These are phyloP conservation scores for Silurus meridionalis DNA, from an alignment of 2,113 vertebrate genomes.

Conservation along the genomic window DNA sequence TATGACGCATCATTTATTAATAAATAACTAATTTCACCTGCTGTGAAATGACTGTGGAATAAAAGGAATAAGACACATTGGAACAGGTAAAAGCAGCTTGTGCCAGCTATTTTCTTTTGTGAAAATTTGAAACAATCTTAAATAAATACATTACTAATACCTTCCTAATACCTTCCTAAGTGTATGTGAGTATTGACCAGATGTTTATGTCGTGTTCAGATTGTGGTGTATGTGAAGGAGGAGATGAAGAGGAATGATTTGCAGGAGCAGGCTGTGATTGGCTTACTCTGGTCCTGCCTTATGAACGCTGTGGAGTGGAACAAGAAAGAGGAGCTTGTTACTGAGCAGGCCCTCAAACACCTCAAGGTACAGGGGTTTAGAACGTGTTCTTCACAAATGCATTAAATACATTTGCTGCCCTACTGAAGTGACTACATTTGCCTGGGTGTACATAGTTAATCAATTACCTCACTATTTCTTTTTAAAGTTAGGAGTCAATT, in stretches of 20 bases:
- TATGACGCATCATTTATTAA: not conserved
- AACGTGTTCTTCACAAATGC: not conserved
- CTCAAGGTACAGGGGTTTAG: slow-evolving; percentile 75
- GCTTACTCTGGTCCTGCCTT: slow-evolving; percentile 86
- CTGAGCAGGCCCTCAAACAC: slow-evolving; percentile 91
- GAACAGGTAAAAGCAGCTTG: not conserved
- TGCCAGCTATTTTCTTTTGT: not conserved
- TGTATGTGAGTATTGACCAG: not conserved
- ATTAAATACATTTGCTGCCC: not conserved
- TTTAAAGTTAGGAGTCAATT: not conserved
- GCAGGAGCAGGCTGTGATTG: slow-evolving; percentile 84
- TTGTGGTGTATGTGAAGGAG: slow-evolving; percentile 87
- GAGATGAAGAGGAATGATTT: slow-evolving; percentile 90
- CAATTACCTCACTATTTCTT: not conserved
- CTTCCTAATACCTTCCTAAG: not conserved
- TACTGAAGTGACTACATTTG: not conserved
- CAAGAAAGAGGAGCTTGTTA: slow-evolving; percentile 91
- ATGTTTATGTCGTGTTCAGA: slow-evolving; percentile 61
- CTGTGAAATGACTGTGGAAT: not conserved
- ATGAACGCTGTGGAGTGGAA: slow-evolving; percentile 95
- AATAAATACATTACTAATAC: too few species aligned
- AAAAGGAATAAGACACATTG: not conserved
- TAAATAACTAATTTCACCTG: not conserved
- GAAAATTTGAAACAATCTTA: not conserved
- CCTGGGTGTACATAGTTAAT: not conserved